Evolutionary conservation across 2,888 invertebrate species (phyloP).

Genomic region (Galeruca laticollis): DNA sequence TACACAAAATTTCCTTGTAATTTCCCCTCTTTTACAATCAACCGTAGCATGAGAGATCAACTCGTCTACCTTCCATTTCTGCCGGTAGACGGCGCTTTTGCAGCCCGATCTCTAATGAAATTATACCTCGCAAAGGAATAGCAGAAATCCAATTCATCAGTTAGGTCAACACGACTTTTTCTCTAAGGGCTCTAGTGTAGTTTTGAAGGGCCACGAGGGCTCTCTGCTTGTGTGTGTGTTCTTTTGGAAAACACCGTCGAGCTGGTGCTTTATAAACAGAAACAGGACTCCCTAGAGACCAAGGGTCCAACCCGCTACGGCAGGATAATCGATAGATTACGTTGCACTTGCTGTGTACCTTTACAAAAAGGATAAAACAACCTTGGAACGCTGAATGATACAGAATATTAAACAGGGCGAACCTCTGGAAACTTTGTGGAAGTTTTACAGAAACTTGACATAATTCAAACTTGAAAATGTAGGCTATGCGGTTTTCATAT

Average conservation of each 20-base stretch:
- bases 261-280: constrained; percentile 59
- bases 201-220: constrained; percentile 50
- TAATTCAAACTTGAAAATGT: too few relatives aligned
- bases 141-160: constrained; percentile 49
- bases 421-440: neutral
- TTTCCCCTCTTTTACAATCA: constrained; percentile 6
- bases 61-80: constrained; percentile 23
- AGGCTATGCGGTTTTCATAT: too few relatives aligned
- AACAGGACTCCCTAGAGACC: constrained; percentile 61
- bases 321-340: constrained; percentile 61
- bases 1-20: constrained; percentile 10
- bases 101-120: constrained; percentile 46
- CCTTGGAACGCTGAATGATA: neutral
- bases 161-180: constrained; percentile 51
- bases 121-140: constrained; percentile 45
- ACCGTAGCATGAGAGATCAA: constrained; percentile 18
- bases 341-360: constrained; percentile 13
- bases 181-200: constrained; percentile 47
- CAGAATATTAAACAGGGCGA: neutral
- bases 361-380: constrained; percentile 12
- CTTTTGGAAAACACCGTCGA: constrained; percentile 57
- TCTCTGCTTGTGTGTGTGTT: constrained; percentile 56
- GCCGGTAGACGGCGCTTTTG: constrained; percentile 31
- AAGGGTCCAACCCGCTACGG: constrained; percentile 57
- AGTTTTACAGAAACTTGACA: too few relatives aligned